Evolutionary conservation across 1,140 invertebrate species (phyloP), one percentile per base, ranked within the genome.

Genomic region (Vanessa tameamea): DNA sequence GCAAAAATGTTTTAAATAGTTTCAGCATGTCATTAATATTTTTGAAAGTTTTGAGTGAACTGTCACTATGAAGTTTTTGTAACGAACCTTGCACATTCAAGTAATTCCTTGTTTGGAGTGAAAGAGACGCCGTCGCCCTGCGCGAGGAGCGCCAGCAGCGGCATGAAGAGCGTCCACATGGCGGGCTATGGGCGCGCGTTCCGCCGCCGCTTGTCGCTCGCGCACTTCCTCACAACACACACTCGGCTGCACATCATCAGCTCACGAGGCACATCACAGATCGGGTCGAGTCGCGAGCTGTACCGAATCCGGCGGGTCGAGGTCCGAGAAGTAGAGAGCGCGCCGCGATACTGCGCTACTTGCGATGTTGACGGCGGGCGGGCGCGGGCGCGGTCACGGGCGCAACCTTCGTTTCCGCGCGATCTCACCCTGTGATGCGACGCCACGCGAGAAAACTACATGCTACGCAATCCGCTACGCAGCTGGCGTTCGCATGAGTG

Each of bases 31-130:
- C 16, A 47, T 57, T 6, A 66, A 37, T 66, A 48, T 20, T 66
- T 57, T 72, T 13, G 3, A 15, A 20, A 23, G 16, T 57, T 23
- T 57, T 9, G 9, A 20, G 11, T 59, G 57, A 23, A 48, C 14
- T 26, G 53, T 4, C 13, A 43, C n/a, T 8, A 5, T 51, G 47
- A 47, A 68, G 13, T 43, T 57, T 0, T 57, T 68, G 63, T 64
- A 79, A 85, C 90, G 82, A 90, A 92, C 90, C 90, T 92, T 76
- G 90, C 89, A 82, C 90, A 92, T 80, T 91, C 89, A 47, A 92
- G 84, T 53, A 92, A 73, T 73, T 89, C 90, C 81, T 85, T 87
- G 79, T 87, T 85, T 69, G 87, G 81, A 23, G 84, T 72, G 78
- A 89, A 87, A 47, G 87, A 83, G 75, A 84, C 81, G 64, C 86